A percentile compares a stretch with the other conserved stretches of the same genome.
These are phyloP conservation scores for Melanaphis sacchari DNA, from an alignment of 1,140 invertebrate species.

Conservation along the genomic window DNA sequence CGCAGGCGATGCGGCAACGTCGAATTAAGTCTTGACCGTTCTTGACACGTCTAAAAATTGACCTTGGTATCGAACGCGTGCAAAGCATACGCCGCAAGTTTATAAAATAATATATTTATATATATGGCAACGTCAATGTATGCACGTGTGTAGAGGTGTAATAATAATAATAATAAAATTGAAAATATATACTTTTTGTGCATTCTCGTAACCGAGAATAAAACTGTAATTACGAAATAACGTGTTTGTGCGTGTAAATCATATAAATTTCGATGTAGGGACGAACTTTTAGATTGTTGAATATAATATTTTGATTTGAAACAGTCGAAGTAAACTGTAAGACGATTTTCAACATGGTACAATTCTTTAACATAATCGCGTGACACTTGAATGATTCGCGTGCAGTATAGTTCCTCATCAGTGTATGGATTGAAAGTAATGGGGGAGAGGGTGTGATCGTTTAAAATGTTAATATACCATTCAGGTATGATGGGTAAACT, in stretches of 20 bases:
- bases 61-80: slow-evolving; percentile 7
- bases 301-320: neutral
- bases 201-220: neutral
- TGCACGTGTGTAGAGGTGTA: neutral
- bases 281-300: neutral
- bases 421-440: neutral
- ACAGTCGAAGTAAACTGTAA: neutral
- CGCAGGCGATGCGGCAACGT: neutral
- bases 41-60: neutral
- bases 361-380: neutral
- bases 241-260: neutral
- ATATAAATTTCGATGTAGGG: neutral
- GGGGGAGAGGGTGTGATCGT: neutral
- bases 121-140: neutral
- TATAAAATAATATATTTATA: neutral
- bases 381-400: neutral
- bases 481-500: neutral
- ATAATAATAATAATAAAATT: neutral
- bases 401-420: neutral
- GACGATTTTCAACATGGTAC: neutral
- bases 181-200: neutral
- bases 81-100: neutral
- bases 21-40: neutral
- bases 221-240: neutral
- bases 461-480: neutral